phyloP scores from a whole-genome alignment of 2,888 invertebrate genomes.

The Cabera pusaria region DNA sequence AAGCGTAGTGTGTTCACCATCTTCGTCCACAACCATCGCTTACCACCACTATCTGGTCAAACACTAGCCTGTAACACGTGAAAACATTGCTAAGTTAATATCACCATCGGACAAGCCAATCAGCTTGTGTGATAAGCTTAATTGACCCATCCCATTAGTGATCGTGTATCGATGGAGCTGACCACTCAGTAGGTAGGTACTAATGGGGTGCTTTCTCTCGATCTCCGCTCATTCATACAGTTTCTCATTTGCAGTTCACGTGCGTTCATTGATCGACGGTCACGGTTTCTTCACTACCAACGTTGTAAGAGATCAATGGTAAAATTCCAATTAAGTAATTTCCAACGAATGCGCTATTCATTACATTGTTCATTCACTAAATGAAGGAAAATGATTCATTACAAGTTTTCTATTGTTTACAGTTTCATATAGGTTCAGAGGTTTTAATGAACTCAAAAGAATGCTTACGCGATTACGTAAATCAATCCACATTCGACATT shows the following conservation, averaged over 20 bases:
- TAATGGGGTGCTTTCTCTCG: conserved; percentile 14
- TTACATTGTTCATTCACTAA: conserved; percentile 3
- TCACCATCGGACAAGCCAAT: too few species aligned
- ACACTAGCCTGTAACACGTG: too few species aligned
- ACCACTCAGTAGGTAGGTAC: conserved; percentile 6
- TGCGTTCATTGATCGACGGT: conserved; percentile 13
- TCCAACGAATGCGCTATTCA: not conserved
- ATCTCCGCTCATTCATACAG: conserved; percentile 8
- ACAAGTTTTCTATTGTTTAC: too few species aligned
- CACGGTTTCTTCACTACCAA: conserved; percentile 7
- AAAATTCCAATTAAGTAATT: not conserved
- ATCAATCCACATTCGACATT: too few species aligned
- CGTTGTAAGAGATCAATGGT: conserved; percentile 3
- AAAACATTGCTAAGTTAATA: too few species aligned
- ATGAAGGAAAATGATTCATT: not conserved
- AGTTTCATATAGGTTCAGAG: too few species aligned
- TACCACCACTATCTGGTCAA: too few species aligned
- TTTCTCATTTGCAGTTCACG: conserved; percentile 8
- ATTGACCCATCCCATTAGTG: conserved; percentile 7
- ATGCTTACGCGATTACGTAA: too few species aligned
- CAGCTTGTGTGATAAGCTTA: too few species aligned
- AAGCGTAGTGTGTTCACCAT: too few species aligned
- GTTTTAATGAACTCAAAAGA: too few species aligned
- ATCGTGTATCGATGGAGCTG: conserved; percentile 8
- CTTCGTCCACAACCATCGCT: too few species aligned